These are phyloP conservation scores for Taenaris catops DNA, from an alignment of 2,888 invertebrate genomes.

Conservation along the genomic window DNA sequence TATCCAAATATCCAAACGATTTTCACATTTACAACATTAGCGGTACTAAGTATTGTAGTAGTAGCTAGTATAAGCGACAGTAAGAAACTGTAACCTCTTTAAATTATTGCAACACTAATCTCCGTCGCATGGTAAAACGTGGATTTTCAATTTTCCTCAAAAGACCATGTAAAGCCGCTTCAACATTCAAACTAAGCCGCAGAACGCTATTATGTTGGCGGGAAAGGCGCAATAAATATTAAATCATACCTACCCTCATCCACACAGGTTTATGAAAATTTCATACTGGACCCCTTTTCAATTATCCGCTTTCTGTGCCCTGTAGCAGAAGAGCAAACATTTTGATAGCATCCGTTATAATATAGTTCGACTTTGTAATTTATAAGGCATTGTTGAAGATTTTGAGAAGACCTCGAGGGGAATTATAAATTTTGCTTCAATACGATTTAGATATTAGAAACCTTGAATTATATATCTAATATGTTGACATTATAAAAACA, in stretches of 20 bases:
- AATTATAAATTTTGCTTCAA: no score
- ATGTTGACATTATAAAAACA: no score
- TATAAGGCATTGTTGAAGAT: no score
- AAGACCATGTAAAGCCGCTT: constrained; percentile 18
- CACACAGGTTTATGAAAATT: constrained; percentile 18
- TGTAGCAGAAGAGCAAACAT: constrained; percentile 5
- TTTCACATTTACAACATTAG: no score
- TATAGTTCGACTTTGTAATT: no score
- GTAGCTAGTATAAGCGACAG: no score
- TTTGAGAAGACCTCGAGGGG: no score
- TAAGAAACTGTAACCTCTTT: no score
- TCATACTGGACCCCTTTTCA: constrained; percentile 19
- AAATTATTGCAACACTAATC: constrained; percentile 19
- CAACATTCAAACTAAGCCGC: constrained; percentile 20
- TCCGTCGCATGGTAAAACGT: constrained; percentile 9
- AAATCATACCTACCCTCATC: constrained; percentile 19
- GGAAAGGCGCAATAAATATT: constrained; percentile 26
- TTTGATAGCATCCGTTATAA: not conserved
- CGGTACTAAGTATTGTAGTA: no score
- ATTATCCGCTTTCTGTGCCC: constrained; percentile 15
- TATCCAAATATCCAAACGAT: no score
- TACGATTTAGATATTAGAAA: no score
- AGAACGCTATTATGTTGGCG: constrained; percentile 23
- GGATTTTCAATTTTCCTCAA: constrained; percentile 23
- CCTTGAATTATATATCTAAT: no score